Percentiles rank a stretch among this genome's conserved stretches.
Evolutionary conservation across 1,140 invertebrate genomes (phyloP).

Genomic region (Sycobia sp.): DNA sequence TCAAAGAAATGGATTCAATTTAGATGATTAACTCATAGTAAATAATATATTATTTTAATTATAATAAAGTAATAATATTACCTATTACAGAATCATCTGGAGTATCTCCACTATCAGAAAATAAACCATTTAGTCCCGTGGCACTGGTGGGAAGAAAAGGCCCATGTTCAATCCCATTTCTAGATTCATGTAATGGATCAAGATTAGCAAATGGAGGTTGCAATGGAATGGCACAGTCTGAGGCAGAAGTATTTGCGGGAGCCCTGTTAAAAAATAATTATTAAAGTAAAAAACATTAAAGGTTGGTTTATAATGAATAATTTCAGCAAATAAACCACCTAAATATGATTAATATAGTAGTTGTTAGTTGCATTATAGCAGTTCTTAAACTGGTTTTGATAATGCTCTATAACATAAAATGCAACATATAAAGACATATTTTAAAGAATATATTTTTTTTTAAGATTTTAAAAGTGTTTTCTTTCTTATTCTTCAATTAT

Average conservation of each 20-base stretch:
- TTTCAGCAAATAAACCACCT: too few relatives aligned
- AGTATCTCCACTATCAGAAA: slow-evolving; percentile 52
- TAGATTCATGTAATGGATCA: slow-evolving; percentile 49
- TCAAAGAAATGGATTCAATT: not conserved
- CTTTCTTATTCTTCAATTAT: too few relatives aligned
- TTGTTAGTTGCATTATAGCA: too few relatives aligned
- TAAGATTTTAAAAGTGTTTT: too few relatives aligned
- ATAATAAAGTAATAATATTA: slow-evolving; percentile 34
- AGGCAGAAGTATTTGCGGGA: slow-evolving; percentile 54
- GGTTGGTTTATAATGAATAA: too few relatives aligned
- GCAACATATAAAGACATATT: too few relatives aligned
- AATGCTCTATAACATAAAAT: too few relatives aligned
- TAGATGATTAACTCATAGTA: not conserved
- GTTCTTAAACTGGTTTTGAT: too few relatives aligned
- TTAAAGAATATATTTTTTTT: too few relatives aligned
- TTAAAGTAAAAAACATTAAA: not conserved
- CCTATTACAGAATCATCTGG: slow-evolving; percentile 56
- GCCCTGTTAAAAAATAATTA: slow-evolving; percentile 42
- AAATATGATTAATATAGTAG: too few relatives aligned
- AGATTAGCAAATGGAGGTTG: slow-evolving; percentile 54
- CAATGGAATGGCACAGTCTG: slow-evolving; percentile 56
- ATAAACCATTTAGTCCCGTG: slow-evolving; percentile 53
- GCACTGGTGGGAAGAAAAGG: slow-evolving; percentile 52
- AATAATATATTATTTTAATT: not conserved
- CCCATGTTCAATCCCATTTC: slow-evolving; percentile 50